A percentile compares a stretch with the other conserved stretches of the same genome.
phyloP scores from a whole-genome alignment of 2,113 vertebrate species.

The Hippocampus comes region DNA sequence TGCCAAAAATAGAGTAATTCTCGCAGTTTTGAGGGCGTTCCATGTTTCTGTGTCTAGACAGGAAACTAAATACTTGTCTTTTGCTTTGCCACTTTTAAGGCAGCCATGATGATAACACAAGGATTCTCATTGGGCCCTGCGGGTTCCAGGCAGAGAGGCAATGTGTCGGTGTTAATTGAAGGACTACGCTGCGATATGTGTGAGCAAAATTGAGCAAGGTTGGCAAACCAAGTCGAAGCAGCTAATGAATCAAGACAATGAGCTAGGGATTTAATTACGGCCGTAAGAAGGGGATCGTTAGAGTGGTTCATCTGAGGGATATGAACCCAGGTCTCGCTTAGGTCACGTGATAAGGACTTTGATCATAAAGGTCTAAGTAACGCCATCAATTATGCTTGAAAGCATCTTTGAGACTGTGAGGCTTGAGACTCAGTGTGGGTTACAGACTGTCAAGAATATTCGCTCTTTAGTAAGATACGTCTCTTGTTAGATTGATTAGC shows the following conservation, averaged over 20 bases:
- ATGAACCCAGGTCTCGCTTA: conserved; percentile 40
- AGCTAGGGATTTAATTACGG: conserved; percentile 65
- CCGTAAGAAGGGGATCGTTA: conserved; percentile 60
- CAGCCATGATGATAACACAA: conserved; percentile 57
- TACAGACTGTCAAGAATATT: conserved; percentile 47
- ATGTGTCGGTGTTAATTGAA: conserved; percentile 51
- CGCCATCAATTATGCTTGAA: conserved; percentile 45
- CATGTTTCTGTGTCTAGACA: conserved; percentile 35
- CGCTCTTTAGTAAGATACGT: conserved; percentile 21
- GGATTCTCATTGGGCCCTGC: conserved; percentile 25
- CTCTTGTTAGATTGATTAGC: conserved; percentile 52
- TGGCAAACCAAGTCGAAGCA: conserved; percentile 58
- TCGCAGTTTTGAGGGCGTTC: conserved; percentile 21
- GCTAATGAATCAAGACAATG: conserved; percentile 72
- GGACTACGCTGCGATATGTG: conserved; percentile 50
- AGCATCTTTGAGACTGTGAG: conserved; percentile 23
- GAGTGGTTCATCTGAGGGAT: conserved; percentile 53
- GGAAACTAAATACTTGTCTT: conserved; percentile 48
- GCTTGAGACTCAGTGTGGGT: conserved; percentile 31
- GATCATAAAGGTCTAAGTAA: conserved; percentile 43
- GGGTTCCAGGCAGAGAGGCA: conserved; percentile 32
- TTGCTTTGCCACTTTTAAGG: conserved; percentile 33
- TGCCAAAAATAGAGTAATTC: background rate
- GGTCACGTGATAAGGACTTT: conserved; percentile 60
- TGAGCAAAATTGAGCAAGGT: conserved; percentile 69